These are phyloP conservation scores for Brachionus angularis DNA, from an alignment of 1,140 invertebrate genomes.

Conservation along the genomic window DNA sequence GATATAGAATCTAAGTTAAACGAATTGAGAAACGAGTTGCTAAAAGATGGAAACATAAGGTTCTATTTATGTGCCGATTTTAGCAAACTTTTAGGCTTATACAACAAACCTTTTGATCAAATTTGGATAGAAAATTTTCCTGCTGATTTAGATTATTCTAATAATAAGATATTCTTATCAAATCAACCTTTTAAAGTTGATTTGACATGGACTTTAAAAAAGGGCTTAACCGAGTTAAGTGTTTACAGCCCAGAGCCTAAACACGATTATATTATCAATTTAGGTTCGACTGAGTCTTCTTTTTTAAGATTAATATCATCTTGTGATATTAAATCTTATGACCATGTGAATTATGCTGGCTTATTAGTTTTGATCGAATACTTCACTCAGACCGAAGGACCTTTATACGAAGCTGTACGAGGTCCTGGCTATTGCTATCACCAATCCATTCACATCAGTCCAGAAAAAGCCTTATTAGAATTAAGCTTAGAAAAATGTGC, in stretches of 20 bases:
- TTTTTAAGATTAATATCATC: conserved; percentile 67
- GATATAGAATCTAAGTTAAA: conserved; percentile 62
- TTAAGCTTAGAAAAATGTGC: conserved; percentile 70
- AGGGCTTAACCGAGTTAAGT: background rate
- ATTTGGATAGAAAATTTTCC: conserved; percentile 44
- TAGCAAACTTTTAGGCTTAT: conserved; percentile 59
- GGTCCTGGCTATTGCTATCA: conserved; percentile 78
- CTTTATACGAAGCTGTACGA: conserved; percentile 77
- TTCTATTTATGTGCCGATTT: conserved; percentile 72
- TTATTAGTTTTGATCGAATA: conserved; percentile 76
- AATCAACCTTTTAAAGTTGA: conserved; percentile 18
- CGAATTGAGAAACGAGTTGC: conserved; percentile 64
- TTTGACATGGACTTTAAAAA: conserved; percentile 10
- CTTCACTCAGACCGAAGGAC: conserved; percentile 79
- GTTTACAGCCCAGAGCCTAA: conserved; percentile 46
- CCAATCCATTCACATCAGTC: conserved; percentile 64
- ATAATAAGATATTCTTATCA: background rate
- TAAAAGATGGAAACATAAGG: conserved; percentile 62
- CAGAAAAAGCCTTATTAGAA: conserved; percentile 68
- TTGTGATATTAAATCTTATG: conserved; percentile 64
- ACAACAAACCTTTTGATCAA: conserved; percentile 34
- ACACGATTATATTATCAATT: conserved; percentile 67
- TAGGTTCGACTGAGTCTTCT: conserved; percentile 75
- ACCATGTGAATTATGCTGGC: conserved; percentile 67
- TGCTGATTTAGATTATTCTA: background rate